Percentiles rank a stretch among this genome's conserved stretches.
These are phyloP conservation scores for Drosophila demipolita DNA, from an alignment of 2,888 invertebrate species.

Conservation along the genomic window DNA sequence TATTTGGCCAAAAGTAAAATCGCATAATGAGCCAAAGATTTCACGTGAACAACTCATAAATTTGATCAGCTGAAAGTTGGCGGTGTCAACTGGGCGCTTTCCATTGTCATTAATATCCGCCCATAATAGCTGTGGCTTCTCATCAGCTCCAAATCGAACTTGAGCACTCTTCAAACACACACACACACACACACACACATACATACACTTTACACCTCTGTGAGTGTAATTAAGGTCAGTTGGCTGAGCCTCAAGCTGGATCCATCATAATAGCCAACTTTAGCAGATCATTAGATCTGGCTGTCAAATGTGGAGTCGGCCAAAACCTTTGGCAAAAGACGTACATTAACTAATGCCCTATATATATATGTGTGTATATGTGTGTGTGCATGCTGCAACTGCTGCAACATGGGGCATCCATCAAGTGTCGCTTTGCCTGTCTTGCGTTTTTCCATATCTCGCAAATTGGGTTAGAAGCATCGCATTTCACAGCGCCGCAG, in stretches of 20 bases:
- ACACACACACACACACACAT: neutral
- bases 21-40: slow-evolving; percentile 10
- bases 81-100: slow-evolving; percentile 64
- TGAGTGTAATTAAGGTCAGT: slow-evolving; percentile 71
- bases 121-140: slow-evolving; percentile 51
- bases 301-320: slow-evolving; percentile 39
- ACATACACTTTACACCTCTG: slow-evolving; percentile 5
- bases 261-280: slow-evolving; percentile 3
- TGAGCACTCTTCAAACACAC: slow-evolving; percentile 5
- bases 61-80: slow-evolving; percentile 58
- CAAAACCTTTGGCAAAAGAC: slow-evolving; percentile 26
- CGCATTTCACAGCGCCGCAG: slow-evolving; percentile 63
- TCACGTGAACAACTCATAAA: slow-evolving; percentile 8
- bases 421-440: slow-evolving; percentile 34
- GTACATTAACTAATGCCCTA: slow-evolving; percentile 6
- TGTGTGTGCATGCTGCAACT: neutral
- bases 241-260: slow-evolving; percentile 34
- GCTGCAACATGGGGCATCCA: slow-evolving; percentile 23
- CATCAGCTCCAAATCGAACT: slow-evolving; percentile 33
- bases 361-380: neutral
- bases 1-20: slow-evolving; percentile 8
- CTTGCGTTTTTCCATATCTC: slow-evolving; percentile 38
- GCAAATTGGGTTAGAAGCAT: slow-evolving; percentile 73
- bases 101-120: slow-evolving; percentile 57
- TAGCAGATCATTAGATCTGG: slow-evolving; percentile 29